These are phyloP conservation scores for Colius striatus DNA, from an alignment of 2,113 vertebrate genomes.

Conservation along the genomic window DNA sequence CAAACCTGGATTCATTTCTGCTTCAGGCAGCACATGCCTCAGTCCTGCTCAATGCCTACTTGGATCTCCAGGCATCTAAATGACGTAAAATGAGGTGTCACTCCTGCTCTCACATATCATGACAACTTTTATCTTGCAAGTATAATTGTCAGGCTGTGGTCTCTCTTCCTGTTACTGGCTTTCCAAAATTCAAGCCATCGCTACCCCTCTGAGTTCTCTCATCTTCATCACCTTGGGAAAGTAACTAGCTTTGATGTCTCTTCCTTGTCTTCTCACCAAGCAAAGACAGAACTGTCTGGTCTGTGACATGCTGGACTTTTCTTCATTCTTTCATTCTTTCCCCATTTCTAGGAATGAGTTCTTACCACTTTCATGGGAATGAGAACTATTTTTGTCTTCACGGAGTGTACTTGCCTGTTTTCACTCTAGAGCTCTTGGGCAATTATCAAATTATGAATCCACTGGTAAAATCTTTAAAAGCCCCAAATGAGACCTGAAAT, in stretches of 20 bases:
- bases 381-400: not conserved
- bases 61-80: not conserved
- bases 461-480: constrained; percentile 42
- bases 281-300: not conserved
- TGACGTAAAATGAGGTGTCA: not conserved
- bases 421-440: not conserved
- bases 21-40: not conserved
- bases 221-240: not conserved
- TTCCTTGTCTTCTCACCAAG: not conserved
- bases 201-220: not conserved
- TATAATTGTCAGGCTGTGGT: not conserved
- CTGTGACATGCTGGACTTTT: not conserved
- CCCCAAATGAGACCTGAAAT: not conserved
- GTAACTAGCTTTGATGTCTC: not conserved
- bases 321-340: not conserved
- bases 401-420: not conserved
- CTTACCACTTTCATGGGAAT: not conserved
- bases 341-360: not conserved
- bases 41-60: not conserved
- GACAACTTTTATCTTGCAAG: not conserved
- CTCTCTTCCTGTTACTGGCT: not conserved
- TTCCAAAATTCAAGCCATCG: not conserved
- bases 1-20: constrained; percentile 10
- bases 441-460: constrained; percentile 40
- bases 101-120: not conserved